phyloP scores from a whole-genome alignment of 92 coral and sea anemone genomes.

The Umimayanthus chanpuru region DNA sequence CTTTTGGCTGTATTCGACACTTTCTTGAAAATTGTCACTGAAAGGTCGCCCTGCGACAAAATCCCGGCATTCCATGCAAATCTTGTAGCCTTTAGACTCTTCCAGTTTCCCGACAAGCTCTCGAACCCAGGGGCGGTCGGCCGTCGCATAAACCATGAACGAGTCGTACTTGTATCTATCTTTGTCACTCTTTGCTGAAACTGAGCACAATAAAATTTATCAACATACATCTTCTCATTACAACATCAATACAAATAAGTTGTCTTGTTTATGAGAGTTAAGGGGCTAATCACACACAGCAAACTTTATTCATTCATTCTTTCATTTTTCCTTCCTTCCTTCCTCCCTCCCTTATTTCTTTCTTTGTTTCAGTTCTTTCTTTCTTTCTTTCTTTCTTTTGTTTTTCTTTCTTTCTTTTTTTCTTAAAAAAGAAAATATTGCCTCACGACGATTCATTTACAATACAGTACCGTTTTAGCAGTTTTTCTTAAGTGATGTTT shows the following conservation, averaged over 20 bases:
- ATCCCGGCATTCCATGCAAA: constrained; percentile 30
- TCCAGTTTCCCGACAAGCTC: neutral
- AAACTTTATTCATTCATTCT: too few relatives aligned
- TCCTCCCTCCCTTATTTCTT: too few relatives aligned
- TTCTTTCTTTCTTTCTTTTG: too few relatives aligned
- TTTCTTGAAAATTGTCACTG: constrained; percentile 19
- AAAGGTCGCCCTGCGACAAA: constrained; percentile 29
- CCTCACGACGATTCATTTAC: too few relatives aligned
- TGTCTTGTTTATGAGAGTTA: neutral
- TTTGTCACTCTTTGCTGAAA: neutral
- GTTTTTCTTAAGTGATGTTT: too few relatives aligned
- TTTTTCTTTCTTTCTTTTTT: too few relatives aligned
- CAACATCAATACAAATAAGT: neutral
- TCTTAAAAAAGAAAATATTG: too few relatives aligned
- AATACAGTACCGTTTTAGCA: too few relatives aligned
- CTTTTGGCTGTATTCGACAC: constrained; percentile 24
- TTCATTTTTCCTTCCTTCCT: too few relatives aligned
- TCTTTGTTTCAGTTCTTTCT: too few relatives aligned
- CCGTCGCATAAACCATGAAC: constrained; percentile 16
- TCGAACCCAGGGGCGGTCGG: constrained; percentile 10
- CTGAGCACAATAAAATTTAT: neutral
- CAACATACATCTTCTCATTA: neutral
- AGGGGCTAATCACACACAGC: neutral
- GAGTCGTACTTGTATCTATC: neutral
- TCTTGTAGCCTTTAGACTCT: constrained; percentile 24